Evolutionary conservation across 2,797 vertebrate genomes (phyloP).

Genomic region (Cyclopterus lumpus): DNA sequence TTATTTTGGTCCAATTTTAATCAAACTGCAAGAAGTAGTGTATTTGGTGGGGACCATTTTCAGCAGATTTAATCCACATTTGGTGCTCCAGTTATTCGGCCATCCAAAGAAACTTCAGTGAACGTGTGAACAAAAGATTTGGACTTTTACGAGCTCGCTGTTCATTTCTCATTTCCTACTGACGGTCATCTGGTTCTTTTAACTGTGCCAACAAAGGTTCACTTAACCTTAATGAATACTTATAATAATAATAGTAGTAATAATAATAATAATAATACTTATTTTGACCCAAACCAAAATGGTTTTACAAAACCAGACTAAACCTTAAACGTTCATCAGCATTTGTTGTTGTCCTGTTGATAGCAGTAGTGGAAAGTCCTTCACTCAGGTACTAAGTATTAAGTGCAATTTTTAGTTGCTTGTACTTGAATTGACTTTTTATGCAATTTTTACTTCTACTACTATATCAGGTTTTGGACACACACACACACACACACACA

Average conservation of each 20-base stretch:
- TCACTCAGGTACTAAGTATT: neutral
- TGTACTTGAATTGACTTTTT: neutral
- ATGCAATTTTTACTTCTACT: neutral
- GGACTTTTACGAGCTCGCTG: neutral
- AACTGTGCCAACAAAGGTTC: neutral
- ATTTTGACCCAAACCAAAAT: neutral
- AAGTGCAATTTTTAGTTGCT: neutral
- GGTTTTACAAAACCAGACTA: neutral
- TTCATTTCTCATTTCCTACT: neutral
- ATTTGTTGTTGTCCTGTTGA: neutral
- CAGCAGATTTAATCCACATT: neutral
- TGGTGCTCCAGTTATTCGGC: neutral
- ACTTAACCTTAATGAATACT: no score
- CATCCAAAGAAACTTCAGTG: neutral
- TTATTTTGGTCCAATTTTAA: neutral
- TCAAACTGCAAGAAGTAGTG: neutral
- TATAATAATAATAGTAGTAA: no score
- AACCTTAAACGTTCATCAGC: neutral
- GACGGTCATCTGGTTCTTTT: neutral
- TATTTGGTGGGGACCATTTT: conserved; percentile 6
- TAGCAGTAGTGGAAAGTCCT: neutral
- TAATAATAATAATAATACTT: neutral
- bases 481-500: conserved; percentile 13
- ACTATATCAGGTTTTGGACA: no score
- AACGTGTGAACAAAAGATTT: neutral